Evolutionary conservation across 2,888 invertebrate genomes (phyloP), one percentile per base, ranked within the genome.

Genomic region (Palloptera scutellata): DNA sequence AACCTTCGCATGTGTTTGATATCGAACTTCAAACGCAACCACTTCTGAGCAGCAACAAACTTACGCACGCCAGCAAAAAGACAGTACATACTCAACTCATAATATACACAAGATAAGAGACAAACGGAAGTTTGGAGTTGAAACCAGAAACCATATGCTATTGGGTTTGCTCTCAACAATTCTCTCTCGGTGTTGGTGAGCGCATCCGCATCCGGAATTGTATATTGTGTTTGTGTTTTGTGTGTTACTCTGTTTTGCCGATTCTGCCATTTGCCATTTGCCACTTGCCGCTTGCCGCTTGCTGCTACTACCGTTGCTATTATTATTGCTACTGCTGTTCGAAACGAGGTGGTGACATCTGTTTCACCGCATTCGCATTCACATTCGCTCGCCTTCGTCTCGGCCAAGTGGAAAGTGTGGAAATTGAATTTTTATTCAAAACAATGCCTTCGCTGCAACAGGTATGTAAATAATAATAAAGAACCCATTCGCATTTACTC

Each of bases 401-500:
- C 53, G 42, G 17, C 53, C 73, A 77, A 77, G 79, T 79, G 76
- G 76, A 77, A 81, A 79, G 77, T 79, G 82, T 79, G 80, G 80
- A 78, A 81, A 81, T 82, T 82, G 80, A 80, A 80, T 81, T 80
- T 79, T 81, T 82, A 82, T 81, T 81, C 81, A 82, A 83, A 83
- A 82, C 82, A 81, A 83, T 83, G 83, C 82, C 83, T 76, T 79
- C 79, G 77, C 80, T 83, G 83, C 83, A 83, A 83, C 83, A 83
- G 83, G 83, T 83, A 83, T 81, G 83, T 82, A 80, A 81, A 82
- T 81, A 81, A 79, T 75, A 79, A 80, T 78, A 79, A 71, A 30
- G 30, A 69, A 64, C 65, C 57, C 69, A 64, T 67, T 71, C 66
- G 57, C 59, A 71, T 66, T 55, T 64, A 58, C 64, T 58, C 64